Evolutionary conservation across 2,888 invertebrate genomes (phyloP), one percentile per base, ranked within the genome.

Genomic region (Agrenia bidenticulata): DNA sequence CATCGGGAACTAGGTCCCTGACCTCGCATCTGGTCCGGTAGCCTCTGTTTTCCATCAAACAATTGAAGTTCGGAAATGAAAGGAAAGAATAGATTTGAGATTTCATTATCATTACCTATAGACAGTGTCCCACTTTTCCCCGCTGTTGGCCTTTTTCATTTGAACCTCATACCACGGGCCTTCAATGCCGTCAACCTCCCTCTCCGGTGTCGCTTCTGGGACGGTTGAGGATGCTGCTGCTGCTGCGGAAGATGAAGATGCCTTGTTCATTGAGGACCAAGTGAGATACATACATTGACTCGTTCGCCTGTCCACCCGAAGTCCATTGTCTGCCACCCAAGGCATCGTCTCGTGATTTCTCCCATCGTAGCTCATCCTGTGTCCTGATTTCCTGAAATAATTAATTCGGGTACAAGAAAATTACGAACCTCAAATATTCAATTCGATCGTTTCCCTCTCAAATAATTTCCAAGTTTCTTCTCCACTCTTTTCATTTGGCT

Each of bases 1-100:
- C 55, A 26, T 74, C 72, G 5, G 73, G 66, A 39, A 57, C 51
- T 41, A 74, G 59, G 9, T 63, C 72, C n/a, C 64, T 58, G 1
- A 70, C 54, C 49, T 51, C 57, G 23, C 60, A 72, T 11, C 26
- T 50, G n/a, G 21, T 24, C 11, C 64, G 60, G 56, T 63, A 72
- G 2, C 72, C 72, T 32, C 72, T 72, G 27, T 13, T 21, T 1
- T 15, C 9, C 23, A 26, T 54, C 24, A 1, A 23, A 37, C n/a
- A 27, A 49, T 11, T 17, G n/a, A 19, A 49, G n/a, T 54, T 5
- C 2, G 39, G 45, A 45, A 45, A 19, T 45, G 45, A 15, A 55
- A 15, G 2, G 42, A 55, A 27, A n/a, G 56, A 17, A 11, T n/a
- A n/a, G 27, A 56, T 17, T 55, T n/a, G 11, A 42, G 24, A 15